phyloP scores from a whole-genome alignment of 2,888 invertebrate species.

The Exephanes ischioxanthus region DNA sequence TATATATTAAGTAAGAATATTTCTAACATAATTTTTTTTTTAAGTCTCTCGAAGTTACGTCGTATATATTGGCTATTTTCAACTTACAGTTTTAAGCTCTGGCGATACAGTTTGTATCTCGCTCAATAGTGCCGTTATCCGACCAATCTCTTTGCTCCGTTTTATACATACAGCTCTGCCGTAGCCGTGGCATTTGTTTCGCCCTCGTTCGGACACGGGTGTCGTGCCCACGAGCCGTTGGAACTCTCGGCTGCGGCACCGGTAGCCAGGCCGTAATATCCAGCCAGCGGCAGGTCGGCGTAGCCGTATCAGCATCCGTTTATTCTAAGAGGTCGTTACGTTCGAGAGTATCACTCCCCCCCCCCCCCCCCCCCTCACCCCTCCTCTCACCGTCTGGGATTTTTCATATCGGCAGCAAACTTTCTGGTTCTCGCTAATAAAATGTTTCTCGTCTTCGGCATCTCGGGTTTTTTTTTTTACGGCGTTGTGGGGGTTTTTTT shows the following conservation, averaged over 20 bases:
- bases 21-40: background rate
- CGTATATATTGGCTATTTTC: background rate
- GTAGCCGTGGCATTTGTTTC: slow-evolving; percentile 19
- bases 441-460: slow-evolving; percentile 42
- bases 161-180: slow-evolving; percentile 15
- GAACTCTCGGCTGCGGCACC: slow-evolving; percentile 27
- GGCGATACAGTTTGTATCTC: background rate
- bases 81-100: background rate
- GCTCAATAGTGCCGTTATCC: slow-evolving; percentile 11
- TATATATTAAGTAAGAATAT: background rate
- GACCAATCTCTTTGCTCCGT: slow-evolving; percentile 16
- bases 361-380: background rate
- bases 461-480: slow-evolving; percentile 14
- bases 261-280: slow-evolving; percentile 39
- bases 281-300: slow-evolving; percentile 13
- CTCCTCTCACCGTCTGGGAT: slow-evolving; percentile 40
- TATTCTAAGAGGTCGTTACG: slow-evolving; percentile 62
- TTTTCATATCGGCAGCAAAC: slow-evolving; percentile 46
- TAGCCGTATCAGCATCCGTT: slow-evolving; percentile 55
- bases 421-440: slow-evolving; percentile 60
- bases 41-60: background rate
- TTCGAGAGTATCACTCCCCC: slow-evolving; percentile 52
- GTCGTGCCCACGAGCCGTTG: slow-evolving; percentile 62
- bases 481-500: background rate
- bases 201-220: slow-evolving; percentile 39